Evolutionary conservation across 2,113 vertebrate genomes (phyloP), one percentile per base, ranked within the genome.

Genomic region (Numenius arquata): DNA sequence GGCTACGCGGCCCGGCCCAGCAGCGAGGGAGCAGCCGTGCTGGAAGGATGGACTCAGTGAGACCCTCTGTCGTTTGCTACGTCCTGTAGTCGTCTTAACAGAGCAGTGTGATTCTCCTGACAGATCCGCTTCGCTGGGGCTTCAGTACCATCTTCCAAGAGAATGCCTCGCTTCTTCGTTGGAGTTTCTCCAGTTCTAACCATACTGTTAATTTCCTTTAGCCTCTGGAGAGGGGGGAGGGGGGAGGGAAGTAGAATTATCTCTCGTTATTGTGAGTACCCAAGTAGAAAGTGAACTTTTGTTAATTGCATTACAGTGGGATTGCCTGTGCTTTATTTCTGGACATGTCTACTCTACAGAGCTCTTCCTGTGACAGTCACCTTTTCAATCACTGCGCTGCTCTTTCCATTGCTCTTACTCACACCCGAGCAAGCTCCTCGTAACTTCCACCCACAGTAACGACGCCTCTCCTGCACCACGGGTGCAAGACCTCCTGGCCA

Each of bases 121-220:
- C 99, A 99, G 23, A 99, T 98, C 4, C 99, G 98, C 97, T 99
- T 99, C 30, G 99, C 99, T 14, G 99, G 99, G 6, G 99, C 99
- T 30, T 99, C 99, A 43, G 85, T 97, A 56, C 97, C 98, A 8
- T 99, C 99, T 47, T 99, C 99, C 62, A 99, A 61, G 36, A 98
- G 93, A 85, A 99, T 98, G 85, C 98, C 98, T 84, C 99, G 98
- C 98, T 99, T 99, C 98, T 99, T 99, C 8, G 98, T 98, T 8
- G 99, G 99, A 0, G 99, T 99, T 94, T 99, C 99, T 63, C 99
- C 99, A 12, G 99, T 99, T 90, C 98, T 98, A 77, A 99, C 98
- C 99, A 99, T 99, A 82, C 98, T 99, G 98, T 99, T 99, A 75
- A 99, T 99, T 95, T 99, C 99, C 88, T 98, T 98, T 88, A 99